These are phyloP conservation scores for Isurus oxyrinchus DNA, from an alignment of 2,113 vertebrate genomes.

Conservation along the genomic window DNA sequence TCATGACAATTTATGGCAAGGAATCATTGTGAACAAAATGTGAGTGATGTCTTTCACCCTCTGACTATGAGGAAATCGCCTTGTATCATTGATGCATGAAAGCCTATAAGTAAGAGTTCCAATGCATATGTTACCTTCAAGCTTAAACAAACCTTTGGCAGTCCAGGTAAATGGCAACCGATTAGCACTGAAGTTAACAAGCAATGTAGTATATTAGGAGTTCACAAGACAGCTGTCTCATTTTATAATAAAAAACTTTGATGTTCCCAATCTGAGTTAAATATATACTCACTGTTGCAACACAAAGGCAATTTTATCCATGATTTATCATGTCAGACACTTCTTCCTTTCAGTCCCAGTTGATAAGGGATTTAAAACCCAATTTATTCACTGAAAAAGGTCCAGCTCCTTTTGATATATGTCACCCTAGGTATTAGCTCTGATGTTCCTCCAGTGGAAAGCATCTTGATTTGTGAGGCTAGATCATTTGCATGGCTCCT, in stretches of 20 bases:
- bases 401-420: neutral
- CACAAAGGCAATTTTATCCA: neutral
- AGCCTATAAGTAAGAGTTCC: neutral
- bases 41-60: neutral
- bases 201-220: neutral
- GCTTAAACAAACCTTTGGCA: neutral
- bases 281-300: neutral
- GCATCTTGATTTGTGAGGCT: neutral
- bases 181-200: neutral
- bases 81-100: neutral
- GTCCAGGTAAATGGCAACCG: neutral
- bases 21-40: neutral
- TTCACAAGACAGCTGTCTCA: neutral
- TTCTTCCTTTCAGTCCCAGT: neutral
- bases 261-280: neutral
- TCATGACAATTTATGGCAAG: constrained; percentile 6
- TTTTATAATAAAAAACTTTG: neutral
- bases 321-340: neutral
- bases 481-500: neutral
- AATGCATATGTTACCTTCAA: neutral
- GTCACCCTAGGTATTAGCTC: neutral
- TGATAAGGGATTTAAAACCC: neutral
- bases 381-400: neutral
- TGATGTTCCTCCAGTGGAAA: neutral
- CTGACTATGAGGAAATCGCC: neutral